phyloP scores from a whole-genome alignment of 2,113 vertebrate species.

The Baryphthengus martii region DNA sequence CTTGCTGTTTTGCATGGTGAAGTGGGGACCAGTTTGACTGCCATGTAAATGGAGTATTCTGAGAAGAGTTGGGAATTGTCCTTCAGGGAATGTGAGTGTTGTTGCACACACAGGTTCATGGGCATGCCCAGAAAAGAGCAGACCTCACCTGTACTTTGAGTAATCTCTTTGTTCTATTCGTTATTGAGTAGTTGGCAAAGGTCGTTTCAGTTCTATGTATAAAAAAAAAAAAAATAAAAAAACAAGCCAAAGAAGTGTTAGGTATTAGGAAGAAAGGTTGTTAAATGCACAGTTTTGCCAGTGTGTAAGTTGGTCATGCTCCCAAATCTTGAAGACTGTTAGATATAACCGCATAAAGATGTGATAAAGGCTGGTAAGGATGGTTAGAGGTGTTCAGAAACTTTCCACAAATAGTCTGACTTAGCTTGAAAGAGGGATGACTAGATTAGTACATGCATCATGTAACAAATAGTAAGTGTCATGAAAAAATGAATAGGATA shows the following conservation, averaged over 20 bases:
- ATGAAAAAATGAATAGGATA: neutral
- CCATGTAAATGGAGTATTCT: neutral
- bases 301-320: neutral
- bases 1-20: neutral
- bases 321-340: neutral
- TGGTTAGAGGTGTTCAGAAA: neutral
- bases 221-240: neutral
- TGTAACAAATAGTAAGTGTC: neutral
- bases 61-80: neutral
- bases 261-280: neutral
- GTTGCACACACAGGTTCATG: neutral
- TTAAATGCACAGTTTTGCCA: neutral
- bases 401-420: neutral
- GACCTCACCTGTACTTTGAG: neutral
- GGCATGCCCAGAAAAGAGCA: neutral
- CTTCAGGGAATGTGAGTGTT: neutral
- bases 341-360: too few species aligned
- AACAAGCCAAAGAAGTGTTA: neutral
- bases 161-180: neutral
- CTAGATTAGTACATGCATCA: neutral
- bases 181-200: neutral
- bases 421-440: neutral
- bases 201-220: neutral
- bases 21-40: neutral
- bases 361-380: neutral